Percentiles rank a stretch among this genome's conserved stretches.
phyloP scores from a whole-genome alignment of 2,888 invertebrate species.

The Melangyna quadrimaculata region DNA sequence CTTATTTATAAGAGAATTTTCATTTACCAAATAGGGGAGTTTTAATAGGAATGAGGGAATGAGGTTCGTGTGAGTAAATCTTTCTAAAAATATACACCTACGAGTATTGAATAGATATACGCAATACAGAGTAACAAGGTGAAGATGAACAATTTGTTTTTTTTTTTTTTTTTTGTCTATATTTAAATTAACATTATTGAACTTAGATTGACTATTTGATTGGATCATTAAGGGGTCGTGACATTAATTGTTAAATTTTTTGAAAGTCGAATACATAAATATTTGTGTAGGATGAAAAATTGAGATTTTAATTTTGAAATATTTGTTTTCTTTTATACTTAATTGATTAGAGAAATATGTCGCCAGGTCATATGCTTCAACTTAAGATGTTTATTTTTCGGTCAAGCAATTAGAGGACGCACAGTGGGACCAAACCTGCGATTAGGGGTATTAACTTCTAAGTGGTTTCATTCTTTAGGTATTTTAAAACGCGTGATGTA shows the following conservation, averaged over 20 bases:
- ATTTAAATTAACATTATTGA: neutral
- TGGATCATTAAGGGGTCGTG: neutral
- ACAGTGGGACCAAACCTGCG: too few species aligned
- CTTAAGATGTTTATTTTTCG: too few species aligned
- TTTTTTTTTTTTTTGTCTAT: neutral
- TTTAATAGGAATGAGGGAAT: neutral
- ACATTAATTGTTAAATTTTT: neutral
- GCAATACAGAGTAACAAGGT: neutral
- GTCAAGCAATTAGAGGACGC: too few species aligned
- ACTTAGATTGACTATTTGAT: constrained; percentile 16
- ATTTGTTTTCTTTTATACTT: too few species aligned
- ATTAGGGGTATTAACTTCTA: too few species aligned
- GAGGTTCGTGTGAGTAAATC: neutral
- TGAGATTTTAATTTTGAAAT: neutral
- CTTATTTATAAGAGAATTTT: neutral
- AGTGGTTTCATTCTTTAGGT: too few species aligned
- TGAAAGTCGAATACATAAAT: neutral
- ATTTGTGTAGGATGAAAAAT: neutral
- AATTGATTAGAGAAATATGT: too few species aligned
- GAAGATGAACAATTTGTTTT: neutral
- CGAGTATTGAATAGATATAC: too few species aligned
- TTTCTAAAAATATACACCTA: neutral
- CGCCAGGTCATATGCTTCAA: too few species aligned
- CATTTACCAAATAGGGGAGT: neutral
- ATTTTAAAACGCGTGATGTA: too few species aligned